phyloP scores from a whole-genome alignment of 2,797 vertebrate species.

The Hemitrygon akajei region DNA sequence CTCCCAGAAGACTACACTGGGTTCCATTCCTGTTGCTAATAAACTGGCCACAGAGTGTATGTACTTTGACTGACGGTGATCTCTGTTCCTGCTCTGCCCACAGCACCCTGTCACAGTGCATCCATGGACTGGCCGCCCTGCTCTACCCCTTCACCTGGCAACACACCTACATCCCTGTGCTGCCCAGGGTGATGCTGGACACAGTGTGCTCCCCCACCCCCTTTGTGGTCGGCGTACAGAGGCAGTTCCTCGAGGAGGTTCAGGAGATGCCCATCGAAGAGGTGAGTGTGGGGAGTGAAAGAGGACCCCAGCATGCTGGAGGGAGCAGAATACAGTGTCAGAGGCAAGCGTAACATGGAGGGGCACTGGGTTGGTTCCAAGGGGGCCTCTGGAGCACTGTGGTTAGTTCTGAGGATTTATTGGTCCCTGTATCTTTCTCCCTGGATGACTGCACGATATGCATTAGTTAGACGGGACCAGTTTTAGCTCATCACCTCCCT shows the following conservation, averaged over 20 bases:
- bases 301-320: neutral
- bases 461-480: too few relatives aligned
- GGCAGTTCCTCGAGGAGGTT: conserved; percentile 60
- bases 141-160: conserved; percentile 94
- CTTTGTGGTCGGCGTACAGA: conserved; percentile 88
- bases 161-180: conserved; percentile 89
- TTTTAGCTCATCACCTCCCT: too few relatives aligned
- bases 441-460: too few relatives aligned
- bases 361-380: too few relatives aligned
- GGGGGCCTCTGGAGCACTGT: too few relatives aligned
- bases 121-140: conserved; percentile 82
- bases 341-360: neutral
- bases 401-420: too few relatives aligned
- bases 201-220: conserved; percentile 89
- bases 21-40: too few relatives aligned
- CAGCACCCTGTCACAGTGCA: conserved; percentile 84
- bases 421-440: too few relatives aligned
- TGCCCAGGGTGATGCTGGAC: conserved; percentile 80
- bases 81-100: neutral
- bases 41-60: too few relatives aligned
- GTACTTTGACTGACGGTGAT: neutral
- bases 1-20: too few relatives aligned
- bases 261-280: conserved; percentile 73
- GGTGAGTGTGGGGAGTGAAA: conserved; percentile 46
- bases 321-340: neutral